Evolutionary conservation across 2,888 invertebrate species (phyloP).

Genomic region (Dolichopus griseipennis): DNA sequence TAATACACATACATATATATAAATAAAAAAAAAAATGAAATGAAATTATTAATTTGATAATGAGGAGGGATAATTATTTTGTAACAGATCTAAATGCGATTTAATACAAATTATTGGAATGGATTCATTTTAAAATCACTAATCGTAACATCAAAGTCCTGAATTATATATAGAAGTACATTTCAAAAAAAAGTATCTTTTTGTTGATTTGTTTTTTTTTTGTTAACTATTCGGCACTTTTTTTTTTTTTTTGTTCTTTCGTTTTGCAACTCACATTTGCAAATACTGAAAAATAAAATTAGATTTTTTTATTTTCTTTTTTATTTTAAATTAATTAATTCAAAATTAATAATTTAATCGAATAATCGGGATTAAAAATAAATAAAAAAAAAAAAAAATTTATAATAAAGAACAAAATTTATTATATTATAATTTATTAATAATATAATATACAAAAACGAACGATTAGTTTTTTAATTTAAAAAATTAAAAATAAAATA

Average conservation of each 20-base stretch:
- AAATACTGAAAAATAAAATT: background rate
- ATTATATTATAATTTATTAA: background rate
- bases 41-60: background rate
- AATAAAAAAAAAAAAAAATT: background rate
- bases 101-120: conserved; percentile 1
- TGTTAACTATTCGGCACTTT: background rate
- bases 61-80: background rate
- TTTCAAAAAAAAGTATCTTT: background rate
- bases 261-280: background rate
- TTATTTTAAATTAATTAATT: background rate
- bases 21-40: background rate
- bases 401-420: too few species aligned
- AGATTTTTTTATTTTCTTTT: background rate
- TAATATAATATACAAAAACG: background rate
- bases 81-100: background rate
- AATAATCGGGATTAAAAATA: background rate
- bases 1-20: background rate
- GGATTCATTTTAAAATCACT: conserved; percentile 1
- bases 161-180: background rate
- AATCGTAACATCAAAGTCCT: conserved; percentile 6
- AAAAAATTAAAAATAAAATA: background rate
- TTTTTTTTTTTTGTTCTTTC: background rate
- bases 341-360: background rate
- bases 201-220: background rate
- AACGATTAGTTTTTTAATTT: background rate